Evolutionary conservation across 2,797 vertebrate species (phyloP), one percentile per base, ranked within the genome.

Genomic region (Pangasius sanitwongsei): DNA sequence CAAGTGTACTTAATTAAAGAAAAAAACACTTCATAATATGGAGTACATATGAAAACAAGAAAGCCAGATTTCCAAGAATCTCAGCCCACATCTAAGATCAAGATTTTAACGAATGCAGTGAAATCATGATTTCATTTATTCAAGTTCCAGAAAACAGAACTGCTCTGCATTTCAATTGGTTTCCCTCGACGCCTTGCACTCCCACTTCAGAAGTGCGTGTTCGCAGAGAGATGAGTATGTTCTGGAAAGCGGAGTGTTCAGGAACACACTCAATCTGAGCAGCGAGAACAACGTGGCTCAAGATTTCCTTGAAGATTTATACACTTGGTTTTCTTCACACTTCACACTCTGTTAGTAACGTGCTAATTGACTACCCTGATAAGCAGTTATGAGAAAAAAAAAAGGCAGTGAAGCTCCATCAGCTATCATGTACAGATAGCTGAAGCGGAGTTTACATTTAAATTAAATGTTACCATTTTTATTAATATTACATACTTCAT

Each of bases 11-110:
- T 83, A 65, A 83, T 83, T 65, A 83, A 83, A 59, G 53, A 23
- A 53, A 61, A 18, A 59, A 65, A 11, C 25, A 1, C 34, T 83
- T 44, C 31, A 59, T 48, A 61, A 48, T 61, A 50, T 48, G 48
- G 8, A 25, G n/a, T 48, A 82, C 80, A 81, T 34, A 74, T 20
- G 2, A n/a, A 85, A 89, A 89, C 59, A 87, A 41, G 23, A 57
- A 25, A 1, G 50, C 2, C 15, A 7, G 28, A 67, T 41, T 83
- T 65, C 87, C 85, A 48, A 50, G 25, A 31, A 55, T 72, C 50
- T 25, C 11, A 67, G 41, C 37, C 28, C 3, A 48, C 83, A 55
- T 72, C 20, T 44, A 9, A 82, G 55, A 82, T 23, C 82, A 67
- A n/a, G 37, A n/a, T 44, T 67, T 67, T 67, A 67, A 83, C 23